phyloP scores from a whole-genome alignment of 2,113 vertebrate genomes.

The Polypterus bichir region DNA sequence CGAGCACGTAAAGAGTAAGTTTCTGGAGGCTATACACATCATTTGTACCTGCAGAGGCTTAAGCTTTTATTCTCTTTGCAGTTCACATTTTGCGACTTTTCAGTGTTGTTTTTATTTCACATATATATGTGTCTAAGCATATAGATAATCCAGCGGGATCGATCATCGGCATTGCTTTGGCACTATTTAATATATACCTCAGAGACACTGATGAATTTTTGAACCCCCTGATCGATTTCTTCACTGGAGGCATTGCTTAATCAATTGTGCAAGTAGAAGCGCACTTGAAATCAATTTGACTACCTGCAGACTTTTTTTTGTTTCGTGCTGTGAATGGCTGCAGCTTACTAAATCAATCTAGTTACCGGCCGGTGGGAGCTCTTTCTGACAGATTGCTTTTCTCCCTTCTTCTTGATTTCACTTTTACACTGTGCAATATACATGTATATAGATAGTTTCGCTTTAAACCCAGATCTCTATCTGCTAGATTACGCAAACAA shows the following conservation, averaged over 20 bases:
- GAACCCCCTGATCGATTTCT: background rate
- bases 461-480: no score
- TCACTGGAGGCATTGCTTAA: background rate
- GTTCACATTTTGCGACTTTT: no score
- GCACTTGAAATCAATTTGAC: slow-evolving; percentile 1
- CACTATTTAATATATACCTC: background rate
- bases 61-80: no score
- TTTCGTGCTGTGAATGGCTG: background rate
- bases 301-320: slow-evolving; percentile 1
- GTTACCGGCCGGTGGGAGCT: background rate
- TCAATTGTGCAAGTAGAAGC: slow-evolving; percentile 1
- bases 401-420: no score
- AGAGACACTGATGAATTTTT: background rate
- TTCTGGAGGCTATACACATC: no score
- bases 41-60: no score
- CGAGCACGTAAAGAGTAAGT: no score
- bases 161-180: background rate
- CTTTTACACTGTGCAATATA: no score
- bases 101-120: no score
- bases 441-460: no score
- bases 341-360: background rate
- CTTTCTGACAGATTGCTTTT: background rate
- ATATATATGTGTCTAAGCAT: no score
- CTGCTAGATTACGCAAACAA: no score
- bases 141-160: background rate